Evolutionary conservation across 1,140 invertebrate genomes (phyloP), one percentile per base, ranked within the genome.

Genomic region (Luehdorfia chinensis): DNA sequence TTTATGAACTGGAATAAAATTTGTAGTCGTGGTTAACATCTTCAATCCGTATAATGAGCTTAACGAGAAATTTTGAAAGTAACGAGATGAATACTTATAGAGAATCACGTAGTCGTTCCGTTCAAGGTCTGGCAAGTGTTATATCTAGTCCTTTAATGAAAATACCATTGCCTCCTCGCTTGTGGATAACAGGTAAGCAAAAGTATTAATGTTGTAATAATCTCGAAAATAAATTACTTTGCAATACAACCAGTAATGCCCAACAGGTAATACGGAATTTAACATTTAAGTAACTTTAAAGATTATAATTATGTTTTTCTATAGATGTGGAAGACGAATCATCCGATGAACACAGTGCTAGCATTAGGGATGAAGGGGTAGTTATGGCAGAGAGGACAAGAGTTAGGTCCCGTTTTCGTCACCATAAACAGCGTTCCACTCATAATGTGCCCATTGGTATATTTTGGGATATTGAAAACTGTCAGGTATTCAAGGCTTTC

Each of bases 381-480:
- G 41, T 71, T 19, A 39, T 50, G 1, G 47, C 69, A 2, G 78
- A 85, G 21, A 56, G 78, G 31, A 51, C 70, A n/a, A 71, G 71
- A 50, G 67, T 84, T 3, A 65, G 79, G 51, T 80, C 77, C 8
- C 63, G 83, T 16, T 81, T 65, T 33, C 61, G 81, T 6, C 74
- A 80, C 33, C 66, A 80, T 25, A 84, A 85, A 48, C 69, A 66
- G 21, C 44, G 59, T 12, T 59, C 60, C 46, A 48, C 50, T 21
- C 41, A 47, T 28, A 68, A 39, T 59, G 50, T 83, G 32, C 94
- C 94, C 0, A 92, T 97, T 71, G 95, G 95, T 39, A 94, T 97
- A 33, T 97, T 96, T 85, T 97, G 95, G 95, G 95, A 97, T 75
- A 97, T 97, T 69, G 95, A 97, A 89, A 97, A 96, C 73, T 95